Evolutionary conservation across 2,113 vertebrate species (phyloP).

Genomic region (Ceyx melanurus): DNA sequence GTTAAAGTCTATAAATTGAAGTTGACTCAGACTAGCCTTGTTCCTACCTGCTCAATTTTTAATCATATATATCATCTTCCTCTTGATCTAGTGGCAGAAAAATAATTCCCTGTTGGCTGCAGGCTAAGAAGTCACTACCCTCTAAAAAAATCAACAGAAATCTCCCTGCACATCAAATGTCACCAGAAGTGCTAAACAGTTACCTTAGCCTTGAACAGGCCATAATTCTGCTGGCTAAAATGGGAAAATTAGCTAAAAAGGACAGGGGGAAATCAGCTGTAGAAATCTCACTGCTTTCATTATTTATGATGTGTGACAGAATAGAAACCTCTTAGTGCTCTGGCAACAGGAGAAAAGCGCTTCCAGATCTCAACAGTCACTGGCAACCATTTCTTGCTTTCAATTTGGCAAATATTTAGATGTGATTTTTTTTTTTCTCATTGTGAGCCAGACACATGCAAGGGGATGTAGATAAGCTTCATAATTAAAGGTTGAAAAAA

Average conservation of each 20-base stretch:
- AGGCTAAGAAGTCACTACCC: background rate
- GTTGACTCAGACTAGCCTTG: background rate
- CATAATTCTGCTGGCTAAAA: background rate
- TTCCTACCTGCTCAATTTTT: background rate
- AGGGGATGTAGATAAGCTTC: background rate
- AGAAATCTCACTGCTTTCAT: background rate
- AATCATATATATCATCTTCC: background rate
- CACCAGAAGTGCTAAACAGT: background rate
- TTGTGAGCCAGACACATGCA: background rate
- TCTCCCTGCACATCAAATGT: background rate
- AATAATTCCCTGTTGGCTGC: background rate
- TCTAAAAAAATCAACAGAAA: background rate
- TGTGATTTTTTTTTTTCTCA: background rate
- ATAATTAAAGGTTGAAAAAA: background rate
- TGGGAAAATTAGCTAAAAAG: conserved; percentile 39
- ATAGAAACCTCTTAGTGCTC: background rate
- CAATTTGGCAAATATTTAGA: background rate
- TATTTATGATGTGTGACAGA: background rate
- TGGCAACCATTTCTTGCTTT: background rate
- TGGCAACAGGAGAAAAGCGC: background rate
- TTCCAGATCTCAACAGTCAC: background rate
- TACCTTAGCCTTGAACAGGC: background rate
- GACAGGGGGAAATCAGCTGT: background rate
- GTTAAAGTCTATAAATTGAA: background rate
- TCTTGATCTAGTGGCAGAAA: background rate